These are phyloP conservation scores for Sander vitreus DNA, from an alignment of 2,113 vertebrate species.

Conservation along the genomic window DNA sequence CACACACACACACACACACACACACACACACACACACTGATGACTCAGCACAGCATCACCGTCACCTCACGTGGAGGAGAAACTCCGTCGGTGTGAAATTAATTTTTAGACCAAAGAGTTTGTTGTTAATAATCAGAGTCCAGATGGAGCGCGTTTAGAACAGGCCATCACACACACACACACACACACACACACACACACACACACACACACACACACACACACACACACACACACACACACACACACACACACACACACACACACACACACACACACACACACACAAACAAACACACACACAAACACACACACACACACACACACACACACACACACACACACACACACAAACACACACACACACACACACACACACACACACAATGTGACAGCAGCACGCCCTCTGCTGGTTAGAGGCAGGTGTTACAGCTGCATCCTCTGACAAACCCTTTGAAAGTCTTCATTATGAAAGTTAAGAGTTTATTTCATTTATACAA, in stretches of 20 bases:
- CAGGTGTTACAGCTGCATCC: slow-evolving; percentile 11
- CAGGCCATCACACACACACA: slow-evolving; percentile 13
- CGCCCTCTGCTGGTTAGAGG: slow-evolving; percentile 55
- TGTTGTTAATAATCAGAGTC: slow-evolving; percentile 41
- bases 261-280: background rate
- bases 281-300: background rate
- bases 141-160: slow-evolving; percentile 59
- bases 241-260: background rate
- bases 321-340: background rate
- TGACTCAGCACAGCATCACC: slow-evolving; percentile 70
- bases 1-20: slow-evolving; percentile 4
- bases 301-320: slow-evolving; percentile 15
- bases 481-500: too few species aligned
- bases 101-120: slow-evolving; percentile 58
- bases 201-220: slow-evolving; percentile 2
- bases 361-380: slow-evolving; percentile 11
- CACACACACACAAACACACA: slow-evolving; percentile 10
- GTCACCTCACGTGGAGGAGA: slow-evolving; percentile 76
- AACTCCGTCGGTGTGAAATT: slow-evolving; percentile 63
- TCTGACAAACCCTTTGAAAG: background rate
- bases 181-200: slow-evolving; percentile 16
- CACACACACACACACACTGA: slow-evolving; percentile 27
- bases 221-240: background rate
- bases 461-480: too few species aligned
- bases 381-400: slow-evolving; percentile 39